phyloP scores from a whole-genome alignment of 2,797 vertebrate species.

The Chelmon rostratus region DNA sequence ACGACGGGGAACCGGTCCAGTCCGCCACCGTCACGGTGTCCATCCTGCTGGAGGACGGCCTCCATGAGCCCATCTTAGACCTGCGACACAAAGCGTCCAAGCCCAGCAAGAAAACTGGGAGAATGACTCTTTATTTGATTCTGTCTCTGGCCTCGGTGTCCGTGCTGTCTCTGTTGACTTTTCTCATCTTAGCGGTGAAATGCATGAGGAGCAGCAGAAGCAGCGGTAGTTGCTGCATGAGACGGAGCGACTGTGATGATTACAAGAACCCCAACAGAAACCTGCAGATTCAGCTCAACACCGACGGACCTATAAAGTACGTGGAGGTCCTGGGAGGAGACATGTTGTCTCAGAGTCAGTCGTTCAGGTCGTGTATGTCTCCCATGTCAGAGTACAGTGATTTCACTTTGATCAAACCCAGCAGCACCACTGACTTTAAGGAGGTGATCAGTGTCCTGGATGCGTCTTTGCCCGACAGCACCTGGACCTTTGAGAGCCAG shows the following conservation, averaged over 20 bases:
- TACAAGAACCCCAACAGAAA: conserved; percentile 83
- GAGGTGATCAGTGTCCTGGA: conserved; percentile 80
- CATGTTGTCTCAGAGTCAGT: conserved; percentile 84
- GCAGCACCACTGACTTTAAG: conserved; percentile 80
- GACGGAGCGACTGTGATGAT: conserved; percentile 44
- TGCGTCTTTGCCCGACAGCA: conserved; percentile 79
- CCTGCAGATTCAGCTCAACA: conserved; percentile 83
- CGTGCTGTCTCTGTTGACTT: conserved; percentile 76
- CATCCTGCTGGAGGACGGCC: conserved; percentile 75
- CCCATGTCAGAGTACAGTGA: conserved; percentile 85
- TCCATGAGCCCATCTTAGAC: conserved; percentile 75
- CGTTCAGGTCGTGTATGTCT: conserved; percentile 84
- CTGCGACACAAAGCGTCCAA: too few relatives aligned
- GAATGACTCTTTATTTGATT: conserved; percentile 74
- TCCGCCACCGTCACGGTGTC: conserved; percentile 77
- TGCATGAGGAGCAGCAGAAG: conserved; percentile 72
- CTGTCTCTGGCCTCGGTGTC: conserved; percentile 79
- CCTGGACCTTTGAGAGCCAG: conserved; percentile 82
- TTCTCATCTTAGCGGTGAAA: conserved; percentile 78
- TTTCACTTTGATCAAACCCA: conserved; percentile 83
- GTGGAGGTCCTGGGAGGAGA: conserved; percentile 85
- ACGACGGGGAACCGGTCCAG: conserved; percentile 78
- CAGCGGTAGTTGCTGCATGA: conserved; percentile 11
- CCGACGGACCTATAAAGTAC: conserved; percentile 83
- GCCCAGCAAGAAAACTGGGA: too few relatives aligned